Percentiles rank a stretch among this genome's conserved stretches.
These are phyloP conservation scores for Patella pellucida DNA, from an alignment of 2,888 invertebrate species.

Conservation along the genomic window DNA sequence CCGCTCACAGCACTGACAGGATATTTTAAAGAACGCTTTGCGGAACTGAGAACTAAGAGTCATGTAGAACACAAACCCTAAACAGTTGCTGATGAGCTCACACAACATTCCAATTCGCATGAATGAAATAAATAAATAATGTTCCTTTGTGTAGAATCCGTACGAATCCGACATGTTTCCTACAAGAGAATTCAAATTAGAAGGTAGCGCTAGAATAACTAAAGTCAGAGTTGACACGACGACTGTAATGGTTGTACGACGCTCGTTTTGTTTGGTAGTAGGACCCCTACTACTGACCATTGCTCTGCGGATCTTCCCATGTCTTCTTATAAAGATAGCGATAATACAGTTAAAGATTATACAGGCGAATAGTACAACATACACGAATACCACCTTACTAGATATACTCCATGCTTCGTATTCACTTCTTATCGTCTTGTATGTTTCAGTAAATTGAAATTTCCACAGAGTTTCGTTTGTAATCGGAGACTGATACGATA, in stretches of 20 bases:
- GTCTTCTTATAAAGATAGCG: neutral
- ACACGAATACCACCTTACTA: neutral
- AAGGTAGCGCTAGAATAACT: neutral
- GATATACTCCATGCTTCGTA: neutral
- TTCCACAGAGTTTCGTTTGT: neutral
- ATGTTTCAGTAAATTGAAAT: neutral
- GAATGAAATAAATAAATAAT: neutral
- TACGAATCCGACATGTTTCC: neutral
- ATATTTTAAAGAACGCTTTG: neutral
- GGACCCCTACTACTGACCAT: neutral
- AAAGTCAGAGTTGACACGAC: conserved; percentile 5
- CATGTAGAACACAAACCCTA: neutral
- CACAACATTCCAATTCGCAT: neutral
- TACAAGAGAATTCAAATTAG: neutral
- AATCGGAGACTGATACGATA: neutral
- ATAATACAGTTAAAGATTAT: neutral
- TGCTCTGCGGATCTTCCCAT: neutral
- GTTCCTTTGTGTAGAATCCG: neutral
- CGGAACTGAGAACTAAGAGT: neutral
- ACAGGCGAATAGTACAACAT: neutral
- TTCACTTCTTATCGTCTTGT: neutral
- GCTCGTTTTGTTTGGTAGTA: neutral
- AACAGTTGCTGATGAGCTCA: neutral
- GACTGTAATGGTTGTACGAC: neutral
- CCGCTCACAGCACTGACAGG: neutral